Percentiles rank a stretch among this genome's conserved stretches.
Conservation (phyloP, 2,888 invertebrate genomes). For the Zele albiditarsus region DNA sequence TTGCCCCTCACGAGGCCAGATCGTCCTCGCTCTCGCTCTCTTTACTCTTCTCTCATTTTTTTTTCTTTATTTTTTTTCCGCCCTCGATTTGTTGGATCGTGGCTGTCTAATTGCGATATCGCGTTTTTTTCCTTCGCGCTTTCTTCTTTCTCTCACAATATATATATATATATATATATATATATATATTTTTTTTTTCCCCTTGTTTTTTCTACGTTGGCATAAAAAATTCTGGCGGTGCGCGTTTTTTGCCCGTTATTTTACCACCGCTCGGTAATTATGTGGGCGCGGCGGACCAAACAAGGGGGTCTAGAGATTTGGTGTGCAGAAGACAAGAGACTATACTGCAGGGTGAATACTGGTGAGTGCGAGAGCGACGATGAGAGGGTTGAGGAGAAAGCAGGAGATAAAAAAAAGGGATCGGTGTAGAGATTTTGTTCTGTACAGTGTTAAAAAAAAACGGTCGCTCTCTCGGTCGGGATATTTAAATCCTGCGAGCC, state of each 20-base stretch:
- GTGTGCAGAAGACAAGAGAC: slow-evolving; percentile 28
- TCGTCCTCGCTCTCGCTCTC: not conserved
- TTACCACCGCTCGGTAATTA: slow-evolving; percentile 69
- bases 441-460: slow-evolving; percentile 47
- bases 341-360: not conserved
- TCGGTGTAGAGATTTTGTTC: slow-evolving; percentile 17
- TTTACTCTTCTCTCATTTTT: not conserved
- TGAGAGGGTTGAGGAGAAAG: slow-evolving; percentile 31
- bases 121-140: slow-evolving; percentile 55
- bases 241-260: slow-evolving; percentile 62
- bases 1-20: slow-evolving; percentile 39
- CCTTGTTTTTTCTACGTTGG: slow-evolving; percentile 33
- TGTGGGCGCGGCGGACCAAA: slow-evolving; percentile 72
- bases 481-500: slow-evolving; percentile 60
- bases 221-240: slow-evolving; percentile 28
- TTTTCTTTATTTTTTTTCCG: slow-evolving; percentile 31
- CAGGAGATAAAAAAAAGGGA: slow-evolving; percentile 16
- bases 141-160: not conserved
- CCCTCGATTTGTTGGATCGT: slow-evolving; percentile 54
- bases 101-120: slow-evolving; percentile 68
- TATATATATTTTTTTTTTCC: slow-evolving; percentile 42
- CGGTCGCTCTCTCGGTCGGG: slow-evolving; percentile 31
- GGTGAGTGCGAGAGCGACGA: not conserved
- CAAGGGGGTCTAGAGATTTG: slow-evolving; percentile 65
- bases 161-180: not conserved